phyloP scores from a whole-genome alignment of 2,888 invertebrate genomes.

The Auanema sp. region DNA sequence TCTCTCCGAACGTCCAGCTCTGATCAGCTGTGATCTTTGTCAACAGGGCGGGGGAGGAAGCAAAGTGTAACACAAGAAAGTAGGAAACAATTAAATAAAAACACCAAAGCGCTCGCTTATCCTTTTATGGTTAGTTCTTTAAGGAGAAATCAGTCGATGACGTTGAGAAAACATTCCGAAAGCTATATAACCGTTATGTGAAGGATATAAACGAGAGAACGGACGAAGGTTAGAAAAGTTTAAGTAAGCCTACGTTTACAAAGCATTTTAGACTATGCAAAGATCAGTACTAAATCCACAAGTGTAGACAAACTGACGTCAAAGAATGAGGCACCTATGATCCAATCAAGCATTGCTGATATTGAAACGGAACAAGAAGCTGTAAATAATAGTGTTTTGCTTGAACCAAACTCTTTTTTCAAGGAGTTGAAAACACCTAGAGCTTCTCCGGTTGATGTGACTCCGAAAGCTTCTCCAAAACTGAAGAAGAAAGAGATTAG shows the following conservation, averaged over 20 bases:
- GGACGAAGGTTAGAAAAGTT: background rate
- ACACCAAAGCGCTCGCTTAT: background rate
- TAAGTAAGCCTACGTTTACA: too few species aligned
- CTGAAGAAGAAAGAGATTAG: background rate
- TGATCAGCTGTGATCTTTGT: too few species aligned
- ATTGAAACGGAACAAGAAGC: background rate
- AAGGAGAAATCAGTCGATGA: constrained; percentile 28
- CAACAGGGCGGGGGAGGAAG: too few species aligned
- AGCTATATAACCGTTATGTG: constrained; percentile 41
- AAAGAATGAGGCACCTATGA: too few species aligned
- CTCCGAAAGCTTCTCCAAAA: background rate
- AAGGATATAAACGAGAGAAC: constrained; percentile 20
- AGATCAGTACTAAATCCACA: too few species aligned
- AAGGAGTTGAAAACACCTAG: background rate
- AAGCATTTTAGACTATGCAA: too few species aligned
- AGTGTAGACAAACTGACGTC: too few species aligned
- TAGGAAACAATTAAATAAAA: background rate
- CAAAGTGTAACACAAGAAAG: background rate
- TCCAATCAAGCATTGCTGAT: background rate
- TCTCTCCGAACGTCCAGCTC: too few species aligned
- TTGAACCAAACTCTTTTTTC: background rate
- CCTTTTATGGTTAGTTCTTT: too few species aligned
- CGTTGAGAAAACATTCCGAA: constrained; percentile 40
- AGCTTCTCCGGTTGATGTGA: background rate
- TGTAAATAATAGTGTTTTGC: background rate